Percentiles rank a stretch among this genome's conserved stretches.
Evolutionary conservation across 2,113 vertebrate genomes (phyloP).

Genomic region (Gallinago jamesoni): DNA sequence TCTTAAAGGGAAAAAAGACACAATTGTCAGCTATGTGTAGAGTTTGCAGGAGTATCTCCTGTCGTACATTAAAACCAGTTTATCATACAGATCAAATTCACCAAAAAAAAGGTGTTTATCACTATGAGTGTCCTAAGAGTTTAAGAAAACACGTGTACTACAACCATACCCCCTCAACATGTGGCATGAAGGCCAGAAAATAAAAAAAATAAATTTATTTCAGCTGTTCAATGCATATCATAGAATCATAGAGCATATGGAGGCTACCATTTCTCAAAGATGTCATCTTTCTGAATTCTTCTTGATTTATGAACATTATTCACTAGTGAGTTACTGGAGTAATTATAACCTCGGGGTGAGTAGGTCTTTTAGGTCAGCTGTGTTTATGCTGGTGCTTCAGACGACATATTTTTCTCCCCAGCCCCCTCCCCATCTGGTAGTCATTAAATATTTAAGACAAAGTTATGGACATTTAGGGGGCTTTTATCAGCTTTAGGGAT

Average conservation of each 20-base stretch:
- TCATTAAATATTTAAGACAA: conserved; percentile 65
- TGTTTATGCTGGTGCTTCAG: conserved; percentile 18
- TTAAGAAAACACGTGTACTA: background rate
- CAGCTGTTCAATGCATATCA: background rate
- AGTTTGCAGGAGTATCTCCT: background rate
- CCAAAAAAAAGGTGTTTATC: background rate
- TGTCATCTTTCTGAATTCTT: background rate
- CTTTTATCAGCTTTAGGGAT: background rate
- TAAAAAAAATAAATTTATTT: background rate
- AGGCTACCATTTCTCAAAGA: background rate
- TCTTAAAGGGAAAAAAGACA: background rate
- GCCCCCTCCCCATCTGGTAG: conserved; percentile 30
- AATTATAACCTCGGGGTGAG: background rate
- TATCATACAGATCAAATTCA: background rate
- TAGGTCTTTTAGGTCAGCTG: conserved; percentile 34
- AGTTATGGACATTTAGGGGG: background rate
- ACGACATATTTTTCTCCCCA: background rate
- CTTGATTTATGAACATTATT: background rate
- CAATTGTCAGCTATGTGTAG: background rate
- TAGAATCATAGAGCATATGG: background rate
- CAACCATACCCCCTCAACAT: background rate
- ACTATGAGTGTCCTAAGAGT: background rate
- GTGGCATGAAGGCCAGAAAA: background rate
- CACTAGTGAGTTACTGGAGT: background rate
- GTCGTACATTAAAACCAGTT: background rate